Base-by-base conservation (phyloP, 1,140 invertebrate species). In the Globodera rostochiensis region DNA sequence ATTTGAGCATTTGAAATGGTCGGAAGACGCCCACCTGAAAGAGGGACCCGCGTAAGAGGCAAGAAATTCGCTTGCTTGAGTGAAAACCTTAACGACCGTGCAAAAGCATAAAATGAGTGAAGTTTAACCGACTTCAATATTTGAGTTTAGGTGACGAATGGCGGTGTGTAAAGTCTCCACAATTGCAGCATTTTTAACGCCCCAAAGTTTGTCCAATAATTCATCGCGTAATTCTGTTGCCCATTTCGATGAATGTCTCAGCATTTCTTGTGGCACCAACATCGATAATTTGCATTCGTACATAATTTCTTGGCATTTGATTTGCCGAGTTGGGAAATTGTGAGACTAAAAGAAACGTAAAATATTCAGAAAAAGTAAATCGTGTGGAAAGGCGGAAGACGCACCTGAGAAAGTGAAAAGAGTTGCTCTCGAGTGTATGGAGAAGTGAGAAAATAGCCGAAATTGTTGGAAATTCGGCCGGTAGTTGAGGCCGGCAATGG, bases 121-220 rank as follows among this genome's bases (percentile, higher is more conserved):
- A 21, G n/a, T 49, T 49, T 25, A 13, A 25, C 36, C 21, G 7
- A 70, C 78, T 50, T 86, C 86, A 80, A 86, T 84, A 47, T 88
- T 84, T 0, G 85, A 86, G 69, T 88, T 88, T 60, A 87, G 77
- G 64, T 88, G 86, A 25, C 87, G 83, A 21, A 86, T 69, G 25
- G 73, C 81, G 47, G 50, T 85, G 67, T 77, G 50, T 6, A 75
- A 57, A 73, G 69, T 53, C 50, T 50, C 83, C 64, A 82, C 19
- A 53, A 84, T 78, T 47, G 75, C 70, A 53, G 66, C 25, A 74
- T 84, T 80, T 49, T 76, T 74, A 15, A 78, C 70, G 53, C 74
- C 71, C 77, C 80, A 84, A 25, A 85, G 57, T 74, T 87, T 80
- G 21, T 79, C 79, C 13, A 76, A 67, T n/a, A 86, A 82, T n/a